Evolutionary conservation across 92 coral and sea anemone species (phyloP), one percentile per base, ranked within the genome.

Genomic region (Paramuricea clavata): DNA sequence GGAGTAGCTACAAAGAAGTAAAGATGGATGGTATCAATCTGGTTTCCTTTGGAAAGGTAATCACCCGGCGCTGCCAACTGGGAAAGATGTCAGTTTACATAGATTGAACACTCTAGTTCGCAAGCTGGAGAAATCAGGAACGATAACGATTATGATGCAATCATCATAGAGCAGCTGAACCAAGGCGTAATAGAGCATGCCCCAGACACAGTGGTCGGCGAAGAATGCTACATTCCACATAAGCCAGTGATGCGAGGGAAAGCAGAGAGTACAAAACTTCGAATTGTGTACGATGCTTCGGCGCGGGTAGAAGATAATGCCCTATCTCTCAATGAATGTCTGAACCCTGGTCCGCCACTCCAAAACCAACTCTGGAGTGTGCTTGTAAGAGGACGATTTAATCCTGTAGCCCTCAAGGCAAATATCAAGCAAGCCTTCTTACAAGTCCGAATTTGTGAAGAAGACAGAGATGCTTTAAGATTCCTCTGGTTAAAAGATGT

Each of bases 341-440:
- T 43, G 77, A 50, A 74, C 21, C 34, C 81, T 10, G 61, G 81
- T 6, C 81, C 60, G 32, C 78, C 81, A 2, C 60, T 74, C 7
- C 81, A 49, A 3, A 74, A 74, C 35, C 81, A 6, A 16, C 61
- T 74, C 27, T 74, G 64, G 81, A 25, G 11, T 12, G 81, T 74
- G 81, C 54, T 74, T 11, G 33, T 44, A 26, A 42, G 81, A 54
- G 69, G 74, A 59, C 73, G 72, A 33, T 72, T 81, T 9, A 50
- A 90, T 22, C 81, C 90, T 2, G 68, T 86, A 15, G 93, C 84
- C 12, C 27, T 82, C 25, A 60, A 50, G 35, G 88, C 86, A 16
- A 91, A 73, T 34, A 41, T 87, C 8, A 60, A 86, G 83, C 49
- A 87, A 67, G 89, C 91, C 9, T 90, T 90, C 64, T 75, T 87